Base-by-base conservation (phyloP, 2,113 vertebrate species). In the Muntiacus reevesi region DNA sequence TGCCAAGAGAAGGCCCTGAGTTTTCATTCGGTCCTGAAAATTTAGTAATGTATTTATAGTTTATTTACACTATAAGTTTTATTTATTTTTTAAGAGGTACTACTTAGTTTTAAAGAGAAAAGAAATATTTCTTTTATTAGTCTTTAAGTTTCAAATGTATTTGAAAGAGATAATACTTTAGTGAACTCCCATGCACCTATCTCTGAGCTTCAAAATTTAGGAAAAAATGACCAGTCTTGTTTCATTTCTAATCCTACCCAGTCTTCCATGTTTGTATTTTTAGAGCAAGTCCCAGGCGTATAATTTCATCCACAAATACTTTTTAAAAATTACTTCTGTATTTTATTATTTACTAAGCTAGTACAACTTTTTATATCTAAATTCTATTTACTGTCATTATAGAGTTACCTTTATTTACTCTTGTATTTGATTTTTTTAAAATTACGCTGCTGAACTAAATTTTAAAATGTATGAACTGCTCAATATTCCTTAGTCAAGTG, bases 21-120 rank as follows among this genome's bases (percentile, higher is more conserved):
- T 89, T 98, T 97, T 93, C 50, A 71, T 89, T 94, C 89, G 45
- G 12, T 50, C 40, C 45, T 92, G 19, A 74, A 87, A 95, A 57
- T 95, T 94, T 91, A 91, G 67, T 71, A 84, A 36, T 89, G 4
- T n/a, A 2, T 17, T 71, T 96, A 67, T 60, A 52, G 59, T 94
- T 83, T 62, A 36, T 40, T 78, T 59, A 76, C 5, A 92, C 55
- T 92, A 13, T 84, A 82, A 94, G 55, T 25, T 87, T 90, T 57
- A 27, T 92, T 13, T 90, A 78, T 89, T 93, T 85, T 96, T 60
- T 4, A 59, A 76, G 60, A 91, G 40, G 40, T 83, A 57, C 59
- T 91, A 67, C 25, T 57, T 89, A 83, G 25, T 43, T 95, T 92
- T 85, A 93, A 78, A 95, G 21, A 81, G 13, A 90, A n/a, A 83